Base-by-base conservation (phyloP, 2,797 vertebrate genomes). In the Pempheris klunzingeri region DNA sequence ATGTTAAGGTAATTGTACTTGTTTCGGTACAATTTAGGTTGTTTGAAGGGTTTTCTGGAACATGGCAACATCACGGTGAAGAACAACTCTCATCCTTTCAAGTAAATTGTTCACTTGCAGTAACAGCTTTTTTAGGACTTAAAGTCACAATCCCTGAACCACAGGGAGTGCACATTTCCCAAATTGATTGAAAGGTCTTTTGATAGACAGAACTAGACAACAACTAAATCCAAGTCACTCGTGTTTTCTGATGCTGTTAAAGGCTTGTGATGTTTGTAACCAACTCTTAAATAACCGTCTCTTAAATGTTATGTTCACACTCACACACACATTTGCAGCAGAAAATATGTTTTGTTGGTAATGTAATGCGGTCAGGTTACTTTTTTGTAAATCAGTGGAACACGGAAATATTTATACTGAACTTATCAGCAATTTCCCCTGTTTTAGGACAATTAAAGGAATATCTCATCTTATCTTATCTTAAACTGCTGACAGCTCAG, bases 41-140 rank as follows among this genome's bases (percentile, higher is more conserved):
- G 59, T 55, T 78, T 72, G 50, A 70, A 50, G 63, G 66, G 75
- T 74, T 82, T 53, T 72, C 41, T 57, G 47, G 12, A 64, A 54
- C 26, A 0, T 2, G n/a, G 49, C 32, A 18, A 32, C 55, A 26
- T 50, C 0, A 11, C 24, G 22, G 50, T 20, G 49, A 32, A 52
- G 20, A 41, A 34, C 52, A 44, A 41, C 22, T 70, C 20, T 63
- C 46, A 59, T 26, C 15, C 58, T 71, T 58, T 60, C 53, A 44
- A 32, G 39, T 55, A n/a, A 62, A 78, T 64, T 50, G 39, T 49
- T 52, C 67, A 64, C 30, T 70, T 32, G 6, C 30, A 32, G 30
- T 32, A 75, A 28, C 46, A 66, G 65, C 57, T 58, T 77, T 44
- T 60, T 52, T n/a, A 15, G 28, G 15, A 18, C 18, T 62, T 52